Evolutionary conservation across 2,113 vertebrate genomes (phyloP).

Genomic region (Albula goreensis): DNA sequence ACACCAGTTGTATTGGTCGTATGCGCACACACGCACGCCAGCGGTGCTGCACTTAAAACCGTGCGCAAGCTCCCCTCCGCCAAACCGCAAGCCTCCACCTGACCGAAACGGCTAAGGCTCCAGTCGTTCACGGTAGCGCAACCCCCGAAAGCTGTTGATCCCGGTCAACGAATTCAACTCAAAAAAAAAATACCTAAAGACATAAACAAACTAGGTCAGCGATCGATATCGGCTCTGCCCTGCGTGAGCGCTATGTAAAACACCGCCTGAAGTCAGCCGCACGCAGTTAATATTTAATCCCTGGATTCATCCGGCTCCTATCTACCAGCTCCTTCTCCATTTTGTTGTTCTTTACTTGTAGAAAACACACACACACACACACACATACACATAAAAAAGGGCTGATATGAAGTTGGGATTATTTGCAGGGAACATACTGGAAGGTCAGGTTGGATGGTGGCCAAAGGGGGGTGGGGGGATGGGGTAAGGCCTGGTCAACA

Average conservation of each 20-base stretch:
- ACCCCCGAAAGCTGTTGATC: neutral
- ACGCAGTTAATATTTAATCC: conserved; percentile 74
- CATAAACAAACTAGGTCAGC: conserved; percentile 20
- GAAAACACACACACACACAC: too few species aligned
- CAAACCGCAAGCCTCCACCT: neutral
- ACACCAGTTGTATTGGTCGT: neutral
- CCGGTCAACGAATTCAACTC: neutral
- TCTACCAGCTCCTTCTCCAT: conserved; percentile 58
- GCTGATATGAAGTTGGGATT: conserved; percentile 39
- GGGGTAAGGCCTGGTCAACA: conserved; percentile 42
- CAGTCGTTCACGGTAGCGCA: neutral
- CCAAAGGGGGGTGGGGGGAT: conserved; percentile 12
- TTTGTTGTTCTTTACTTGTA: conserved; percentile 67
- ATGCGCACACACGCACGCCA: neutral
- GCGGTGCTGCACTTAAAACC: neutral
- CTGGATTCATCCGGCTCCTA: conserved; percentile 61
- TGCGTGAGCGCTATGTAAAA: conserved; percentile 66
- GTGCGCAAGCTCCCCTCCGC: neutral
- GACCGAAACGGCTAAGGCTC: neutral
- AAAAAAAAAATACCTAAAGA: neutral
- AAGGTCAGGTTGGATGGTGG: conserved; percentile 66
- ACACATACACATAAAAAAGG: conserved; percentile 56
- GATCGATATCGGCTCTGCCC: conserved; percentile 58
- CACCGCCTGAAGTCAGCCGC: conserved; percentile 70
- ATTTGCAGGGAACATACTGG: conserved; percentile 67